These are phyloP conservation scores for Eulithis testata DNA, from an alignment of 2,888 invertebrate genomes.

Conservation along the genomic window DNA sequence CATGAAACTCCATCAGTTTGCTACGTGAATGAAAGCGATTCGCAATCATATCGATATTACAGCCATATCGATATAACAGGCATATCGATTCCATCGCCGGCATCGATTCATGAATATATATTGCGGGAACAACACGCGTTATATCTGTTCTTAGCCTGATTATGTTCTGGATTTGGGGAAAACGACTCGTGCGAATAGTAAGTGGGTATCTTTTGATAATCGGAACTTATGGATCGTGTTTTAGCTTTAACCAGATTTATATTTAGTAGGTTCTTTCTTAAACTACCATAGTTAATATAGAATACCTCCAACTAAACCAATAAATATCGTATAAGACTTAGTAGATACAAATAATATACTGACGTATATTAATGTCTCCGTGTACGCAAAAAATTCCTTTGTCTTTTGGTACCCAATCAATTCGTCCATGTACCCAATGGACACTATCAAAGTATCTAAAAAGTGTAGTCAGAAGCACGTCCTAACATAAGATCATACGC, in stretches of 20 bases:
- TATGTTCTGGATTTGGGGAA: constrained; percentile 38
- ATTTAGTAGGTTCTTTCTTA: neutral
- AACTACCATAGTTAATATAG: neutral
- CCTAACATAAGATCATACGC: too few species aligned
- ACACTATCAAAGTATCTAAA: too few species aligned
- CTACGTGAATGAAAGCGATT: constrained; percentile 38
- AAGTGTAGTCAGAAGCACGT: too few species aligned
- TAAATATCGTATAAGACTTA: too few species aligned
- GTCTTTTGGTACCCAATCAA: too few species aligned
- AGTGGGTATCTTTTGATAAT: constrained; percentile 20
- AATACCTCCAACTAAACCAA: too few species aligned
- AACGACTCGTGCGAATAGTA: constrained; percentile 25
- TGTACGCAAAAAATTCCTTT: too few species aligned
- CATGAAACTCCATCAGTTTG: constrained; percentile 25
- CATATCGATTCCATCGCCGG: constrained; percentile 49
- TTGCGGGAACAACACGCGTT: constrained; percentile 34
- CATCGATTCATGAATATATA: constrained; percentile 73
- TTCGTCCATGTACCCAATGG: too few species aligned
- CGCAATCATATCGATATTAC: constrained; percentile 68
- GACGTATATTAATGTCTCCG: too few species aligned
- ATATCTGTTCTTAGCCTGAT: constrained; percentile 31
- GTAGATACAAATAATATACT: too few species aligned
- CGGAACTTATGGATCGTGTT: constrained; percentile 10
- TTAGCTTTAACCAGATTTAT: constrained; percentile 1
- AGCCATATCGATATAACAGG: constrained; percentile 44